Base-by-base conservation (phyloP, 2,888 invertebrate genomes). In the Brenthis daphne region DNA sequence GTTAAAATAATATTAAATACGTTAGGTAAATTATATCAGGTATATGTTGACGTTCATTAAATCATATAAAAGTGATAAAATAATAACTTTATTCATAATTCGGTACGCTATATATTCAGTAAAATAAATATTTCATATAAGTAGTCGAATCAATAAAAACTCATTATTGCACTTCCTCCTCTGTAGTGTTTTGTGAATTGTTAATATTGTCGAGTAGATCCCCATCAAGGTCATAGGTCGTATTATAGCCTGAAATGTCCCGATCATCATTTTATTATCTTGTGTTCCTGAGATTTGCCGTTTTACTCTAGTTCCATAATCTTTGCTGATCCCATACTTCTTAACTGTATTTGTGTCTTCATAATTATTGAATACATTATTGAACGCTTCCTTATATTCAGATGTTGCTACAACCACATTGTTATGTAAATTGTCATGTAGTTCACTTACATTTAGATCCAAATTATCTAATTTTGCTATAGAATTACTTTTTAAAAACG, bases 171-270 rank as follows among this genome's bases (percentile, higher is more conserved):
- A 57, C n/a, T 16, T 57, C 4, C 3, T 65, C 20, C n/a, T 61
- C 48, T 47, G 67, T 67, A 14, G 48, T 20, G n/a, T 67, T 67
- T 48, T 33, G 60, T 33, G 55, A 37, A 43, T 54, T 50, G 6
- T 29, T 48, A 33, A 33, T 66, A 1, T 16, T 55, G 12, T 67
- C 53, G 6, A 63, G 13, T 2, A 63, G 14, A 37, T 56, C 57
- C 3, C 64, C 64, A 33, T 51, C 43, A 4, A 47, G 37, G 50
- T 65, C 66, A 73, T 69, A 6, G 73, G 72, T 16, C 67, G 68
- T 57, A 72, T 55, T 57, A 73, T 68, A 12, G 73, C 73, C 58
- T 72, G 72, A 24, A 73, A 73, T 20, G 73, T 73, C 13, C 73
- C 73, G 20, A 73, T 71, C 66, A 73, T 65, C 61, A 73, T 67